Percentiles rank a stretch among this genome's conserved stretches.
Conservation (phyloP, 35 echinoderm and acorn worm species). For the Amphiura filiformis region DNA sequence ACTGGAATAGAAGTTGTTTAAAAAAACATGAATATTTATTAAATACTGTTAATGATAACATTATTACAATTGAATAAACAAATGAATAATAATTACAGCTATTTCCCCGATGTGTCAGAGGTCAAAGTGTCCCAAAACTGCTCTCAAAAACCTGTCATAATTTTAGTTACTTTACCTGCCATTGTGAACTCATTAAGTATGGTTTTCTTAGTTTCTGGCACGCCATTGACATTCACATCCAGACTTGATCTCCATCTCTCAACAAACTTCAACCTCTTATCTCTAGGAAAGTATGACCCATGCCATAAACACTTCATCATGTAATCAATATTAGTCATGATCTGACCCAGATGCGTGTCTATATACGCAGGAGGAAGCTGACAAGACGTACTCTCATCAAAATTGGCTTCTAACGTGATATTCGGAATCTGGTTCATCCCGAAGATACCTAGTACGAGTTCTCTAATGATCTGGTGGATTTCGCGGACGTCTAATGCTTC, state of each 20-base stretch:
- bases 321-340: conserved; percentile 85
- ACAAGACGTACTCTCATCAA: conserved; percentile 78
- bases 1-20: too few relatives aligned
- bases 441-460: conserved; percentile 92
- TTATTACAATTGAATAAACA: too few relatives aligned
- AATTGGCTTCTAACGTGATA: conserved; percentile 72
- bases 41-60: too few relatives aligned
- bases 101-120: too few relatives aligned
- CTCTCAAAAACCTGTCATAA: too few relatives aligned
- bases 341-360: conserved; percentile 80
- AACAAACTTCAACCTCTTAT: conserved; percentile 84
- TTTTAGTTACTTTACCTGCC: conserved; percentile 84
- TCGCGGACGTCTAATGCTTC: conserved; percentile 78
- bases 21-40: too few relatives aligned
- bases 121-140: too few relatives aligned
- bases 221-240: conserved; percentile 75
- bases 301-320: conserved; percentile 98
- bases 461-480: conserved; percentile 87
- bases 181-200: conserved; percentile 82
- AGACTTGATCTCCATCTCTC: conserved; percentile 95
- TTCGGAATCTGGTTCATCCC: conserved; percentile 75
- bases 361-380: conserved; percentile 88
- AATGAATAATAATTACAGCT: too few relatives aligned
- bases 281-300: conserved; percentile 85
- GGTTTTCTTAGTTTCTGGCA: conserved; percentile 85